These are phyloP conservation scores for Clarias laeviceps DNA, from an alignment of 2,797 vertebrate genomes.

Conservation along the genomic window DNA sequence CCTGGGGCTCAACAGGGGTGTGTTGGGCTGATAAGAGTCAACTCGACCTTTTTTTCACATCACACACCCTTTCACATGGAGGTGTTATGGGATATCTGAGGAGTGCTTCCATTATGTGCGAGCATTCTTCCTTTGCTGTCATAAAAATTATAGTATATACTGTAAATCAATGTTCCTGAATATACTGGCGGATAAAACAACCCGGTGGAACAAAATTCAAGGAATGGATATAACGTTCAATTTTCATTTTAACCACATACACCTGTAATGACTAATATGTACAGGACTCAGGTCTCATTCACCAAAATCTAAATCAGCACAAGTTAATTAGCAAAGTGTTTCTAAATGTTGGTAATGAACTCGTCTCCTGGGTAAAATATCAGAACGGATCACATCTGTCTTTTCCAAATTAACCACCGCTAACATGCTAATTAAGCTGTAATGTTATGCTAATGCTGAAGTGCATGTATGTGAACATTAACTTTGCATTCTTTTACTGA, in stretches of 20 bases:
- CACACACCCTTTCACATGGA: slow-evolving; percentile 14
- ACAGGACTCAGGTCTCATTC: background rate
- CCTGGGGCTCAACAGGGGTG: slow-evolving; percentile 53
- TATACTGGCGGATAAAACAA: background rate
- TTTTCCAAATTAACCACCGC: background rate
- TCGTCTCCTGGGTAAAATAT: background rate
- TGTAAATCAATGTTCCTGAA: background rate
- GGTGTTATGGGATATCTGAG: background rate
- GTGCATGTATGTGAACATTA: background rate
- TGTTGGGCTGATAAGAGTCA: slow-evolving; percentile 61
- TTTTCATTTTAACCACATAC: background rate
- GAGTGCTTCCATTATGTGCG: background rate
- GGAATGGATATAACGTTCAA: too few species aligned
- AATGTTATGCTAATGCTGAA: background rate
- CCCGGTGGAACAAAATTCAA: background rate
- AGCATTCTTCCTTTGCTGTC: background rate
- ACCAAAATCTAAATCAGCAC: background rate
- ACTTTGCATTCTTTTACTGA: background rate
- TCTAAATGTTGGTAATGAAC: background rate
- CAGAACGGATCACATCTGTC: background rate
- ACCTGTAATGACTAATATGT: background rate
- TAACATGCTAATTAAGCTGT: background rate
- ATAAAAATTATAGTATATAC: background rate
- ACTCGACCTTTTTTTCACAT: slow-evolving; percentile 36
- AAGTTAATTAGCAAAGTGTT: background rate